A percentile compares a stretch with the other conserved stretches of the same genome.
phyloP scores from a whole-genome alignment of 2,797 vertebrate species.

The Liparis tanakae region DNA sequence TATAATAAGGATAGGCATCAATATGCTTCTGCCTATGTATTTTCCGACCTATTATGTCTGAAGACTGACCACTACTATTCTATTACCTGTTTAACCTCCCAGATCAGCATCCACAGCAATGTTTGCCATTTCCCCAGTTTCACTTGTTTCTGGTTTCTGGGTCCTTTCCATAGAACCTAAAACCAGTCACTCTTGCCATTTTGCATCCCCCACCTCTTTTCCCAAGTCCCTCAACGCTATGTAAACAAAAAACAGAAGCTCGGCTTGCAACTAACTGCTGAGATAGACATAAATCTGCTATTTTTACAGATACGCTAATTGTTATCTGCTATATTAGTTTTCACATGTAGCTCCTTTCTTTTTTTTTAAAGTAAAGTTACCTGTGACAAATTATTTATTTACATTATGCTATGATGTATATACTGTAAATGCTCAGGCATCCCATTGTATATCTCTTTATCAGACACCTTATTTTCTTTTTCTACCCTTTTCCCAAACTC shows the following conservation, averaged over 20 bases:
- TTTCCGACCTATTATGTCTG: no score
- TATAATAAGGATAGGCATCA: no score
- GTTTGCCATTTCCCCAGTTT: constrained; percentile 19
- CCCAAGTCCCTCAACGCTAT: neutral
- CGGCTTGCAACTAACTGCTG: no score
- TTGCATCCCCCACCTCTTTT: constrained; percentile 1
- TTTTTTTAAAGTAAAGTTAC: neutral
- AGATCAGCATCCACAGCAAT: constrained; percentile 37
- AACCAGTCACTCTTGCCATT: constrained; percentile 1
- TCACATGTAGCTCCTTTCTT: neutral
- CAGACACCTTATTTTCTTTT: neutral
- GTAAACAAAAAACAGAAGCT: neutral
- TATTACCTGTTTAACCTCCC: neutral
- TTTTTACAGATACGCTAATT: neutral
- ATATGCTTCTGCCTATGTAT: no score
- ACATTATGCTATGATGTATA: neutral
- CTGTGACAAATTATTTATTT: neutral
- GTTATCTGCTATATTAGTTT: neutral
- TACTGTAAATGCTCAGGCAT: constrained; percentile 2
- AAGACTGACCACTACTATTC: no score
- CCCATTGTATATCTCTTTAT: constrained; percentile 22
- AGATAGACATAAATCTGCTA: neutral
- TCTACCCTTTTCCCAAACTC: neutral
- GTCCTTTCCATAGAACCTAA: neutral
- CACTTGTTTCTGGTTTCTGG: constrained; percentile 8